A percentile compares a stretch with the other conserved stretches of the same genome.
Conservation (phyloP, 2,888 invertebrate genomes). For the Nymphalis c-album region DNA sequence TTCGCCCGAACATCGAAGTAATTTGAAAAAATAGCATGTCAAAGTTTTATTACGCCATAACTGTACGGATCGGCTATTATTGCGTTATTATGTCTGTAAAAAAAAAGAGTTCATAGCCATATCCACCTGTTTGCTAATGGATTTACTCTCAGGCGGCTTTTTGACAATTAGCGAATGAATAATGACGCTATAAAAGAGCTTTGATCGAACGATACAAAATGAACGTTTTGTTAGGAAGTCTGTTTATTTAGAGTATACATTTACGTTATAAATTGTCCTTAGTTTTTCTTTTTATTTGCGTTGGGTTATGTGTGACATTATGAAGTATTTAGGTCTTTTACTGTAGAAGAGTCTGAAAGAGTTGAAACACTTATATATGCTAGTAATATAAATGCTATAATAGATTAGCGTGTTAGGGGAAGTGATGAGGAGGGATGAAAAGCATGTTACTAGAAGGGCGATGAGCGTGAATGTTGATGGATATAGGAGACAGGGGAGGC, state of each 20-base stretch:
- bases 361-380: too few species aligned
- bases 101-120: slow-evolving; percentile 15
- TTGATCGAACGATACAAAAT: slow-evolving; percentile 27
- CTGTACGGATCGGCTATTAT: slow-evolving; percentile 27
- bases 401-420: too few species aligned
- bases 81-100: slow-evolving; percentile 18
- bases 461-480: too few species aligned
- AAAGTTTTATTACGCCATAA: slow-evolving; percentile 30
- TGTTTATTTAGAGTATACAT: slow-evolving; percentile 4
- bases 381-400: too few species aligned
- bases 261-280: not conserved
- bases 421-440: too few species aligned
- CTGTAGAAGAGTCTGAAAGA: too few species aligned
- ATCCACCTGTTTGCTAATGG: slow-evolving; percentile 30
- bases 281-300: not conserved
- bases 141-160: slow-evolving; percentile 25
- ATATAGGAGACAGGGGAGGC: too few species aligned
- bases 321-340: too few species aligned
- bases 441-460: too few species aligned
- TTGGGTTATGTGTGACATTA: not conserved
- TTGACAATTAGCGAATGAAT: slow-evolving; percentile 37
- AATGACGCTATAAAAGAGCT: slow-evolving; percentile 30
- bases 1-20: not conserved
- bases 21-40: slow-evolving; percentile 16
- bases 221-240: slow-evolving; percentile 16